A percentile compares a stretch with the other conserved stretches of the same genome.
These are phyloP conservation scores for Pentalonia nigronervosa DNA, from an alignment of 1,140 invertebrate genomes.

Conservation along the genomic window DNA sequence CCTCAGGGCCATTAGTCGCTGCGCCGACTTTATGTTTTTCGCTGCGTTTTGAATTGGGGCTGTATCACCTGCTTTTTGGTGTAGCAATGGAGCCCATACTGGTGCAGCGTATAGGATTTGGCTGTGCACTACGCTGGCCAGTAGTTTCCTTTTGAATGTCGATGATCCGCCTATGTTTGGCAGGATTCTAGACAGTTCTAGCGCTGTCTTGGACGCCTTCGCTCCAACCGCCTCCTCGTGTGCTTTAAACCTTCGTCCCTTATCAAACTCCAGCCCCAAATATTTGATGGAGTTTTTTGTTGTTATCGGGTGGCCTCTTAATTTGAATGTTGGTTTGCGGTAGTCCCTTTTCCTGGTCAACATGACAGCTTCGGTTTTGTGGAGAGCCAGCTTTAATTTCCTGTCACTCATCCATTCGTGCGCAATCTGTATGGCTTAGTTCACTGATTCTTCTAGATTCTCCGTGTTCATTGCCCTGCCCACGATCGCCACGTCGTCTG, in stretches of 20 bases:
- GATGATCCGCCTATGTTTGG: background rate
- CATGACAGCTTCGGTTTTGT: background rate
- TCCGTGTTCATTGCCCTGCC: background rate
- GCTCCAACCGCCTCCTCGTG: background rate
- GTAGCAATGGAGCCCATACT: background rate
- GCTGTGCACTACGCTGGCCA: background rate
- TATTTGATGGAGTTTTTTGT: background rate
- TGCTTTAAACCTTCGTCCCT: background rate
- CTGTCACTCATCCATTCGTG: background rate
- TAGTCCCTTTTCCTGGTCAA: background rate
- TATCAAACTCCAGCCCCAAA: background rate
- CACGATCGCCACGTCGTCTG: background rate
- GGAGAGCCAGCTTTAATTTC: background rate
- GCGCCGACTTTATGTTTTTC: background rate
- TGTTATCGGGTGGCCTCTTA: background rate
- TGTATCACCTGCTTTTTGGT: background rate
- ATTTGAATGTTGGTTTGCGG: background rate
- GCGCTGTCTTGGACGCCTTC: background rate
- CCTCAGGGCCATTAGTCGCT: background rate
- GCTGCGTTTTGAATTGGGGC: background rate
- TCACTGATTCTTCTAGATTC: background rate
- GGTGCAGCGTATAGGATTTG: background rate
- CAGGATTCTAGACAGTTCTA: background rate
- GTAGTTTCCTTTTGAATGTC: background rate
- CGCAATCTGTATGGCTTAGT: background rate